Evolutionary conservation across 2,797 vertebrate genomes (phyloP).

Genomic region (Borostomias antarcticus): DNA sequence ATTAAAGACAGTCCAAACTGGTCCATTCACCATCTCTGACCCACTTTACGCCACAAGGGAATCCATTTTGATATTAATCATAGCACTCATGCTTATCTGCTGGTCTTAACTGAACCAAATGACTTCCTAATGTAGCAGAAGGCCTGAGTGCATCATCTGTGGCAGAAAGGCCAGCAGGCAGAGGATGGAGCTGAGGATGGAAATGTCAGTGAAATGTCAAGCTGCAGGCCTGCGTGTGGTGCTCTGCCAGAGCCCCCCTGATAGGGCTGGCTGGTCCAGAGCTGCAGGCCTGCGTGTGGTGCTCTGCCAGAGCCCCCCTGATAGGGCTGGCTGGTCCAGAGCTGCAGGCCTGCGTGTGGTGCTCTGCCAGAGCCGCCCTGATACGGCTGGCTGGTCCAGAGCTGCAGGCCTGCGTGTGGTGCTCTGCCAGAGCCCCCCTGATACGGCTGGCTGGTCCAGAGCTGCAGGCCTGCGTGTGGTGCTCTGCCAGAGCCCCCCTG

Average conservation of each 20-base stretch:
- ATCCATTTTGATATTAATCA: slow-evolving; percentile 15
- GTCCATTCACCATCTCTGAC: neutral
- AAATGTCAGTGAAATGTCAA: slow-evolving; percentile 74
- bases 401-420: slow-evolving; percentile 33
- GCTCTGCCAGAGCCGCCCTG: slow-evolving; percentile 14
- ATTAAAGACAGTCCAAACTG: no score
- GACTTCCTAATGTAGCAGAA: slow-evolving; percentile 22
- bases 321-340: no score
- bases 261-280: slow-evolving; percentile 8
- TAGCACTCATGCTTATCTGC: slow-evolving; percentile 34
- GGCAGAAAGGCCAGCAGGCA: slow-evolving; percentile 54
- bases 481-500: slow-evolving; percentile 14
- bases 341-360: slow-evolving; percentile 33
- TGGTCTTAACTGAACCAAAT: slow-evolving; percentile 37
- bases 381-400: no score
- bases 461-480: slow-evolving; percentile 33
- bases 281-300: slow-evolving; percentile 33
- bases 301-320: slow-evolving; percentile 14
- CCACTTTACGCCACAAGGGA: neutral
- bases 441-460: no score
- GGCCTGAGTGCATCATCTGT: slow-evolving; percentile 28
- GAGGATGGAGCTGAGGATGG: slow-evolving; percentile 39
- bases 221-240: slow-evolving; percentile 33
- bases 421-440: slow-evolving; percentile 14
- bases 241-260: slow-evolving; percentile 12